Base-by-base conservation (phyloP, 1,140 invertebrate species). In the Gyrodactylus bullatarudis region DNA sequence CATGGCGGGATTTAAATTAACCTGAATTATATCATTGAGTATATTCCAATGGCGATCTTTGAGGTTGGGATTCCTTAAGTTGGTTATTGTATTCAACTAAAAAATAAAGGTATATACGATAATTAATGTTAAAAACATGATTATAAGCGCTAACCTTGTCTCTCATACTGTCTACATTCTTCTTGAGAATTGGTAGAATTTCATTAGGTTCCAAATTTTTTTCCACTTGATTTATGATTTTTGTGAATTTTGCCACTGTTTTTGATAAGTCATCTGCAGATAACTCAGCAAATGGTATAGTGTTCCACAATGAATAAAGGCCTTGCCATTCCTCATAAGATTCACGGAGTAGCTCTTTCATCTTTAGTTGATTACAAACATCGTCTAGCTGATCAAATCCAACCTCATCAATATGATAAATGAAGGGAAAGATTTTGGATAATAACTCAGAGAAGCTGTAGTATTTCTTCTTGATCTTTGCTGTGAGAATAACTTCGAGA, bases 371-470 rank as follows among this genome's bases (percentile, higher is more conserved):
- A 74, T 84, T 86, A 75, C 85, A 84, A 0, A 87, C 86, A 77
- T 87, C 85, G 74, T 89, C 87, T 68, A 91, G 80, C 20, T 86
- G 83, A 54, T 89, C 88, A 77, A 88, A 86, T 78, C 87, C 84
- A 0, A 86, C 86, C 22, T 88, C 84, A 77, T 89, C 87, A 23
- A 88, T 82, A 83, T 86, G 75, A 34, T 82, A 82, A 77, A 21
- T 27, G 20, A 69, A 69, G 8, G 23, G 20, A 8, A 69, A 21
- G 20, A 20, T 69, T 21, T 21, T 69, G 68, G 23, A 21, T 23
- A 21, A 21, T 69, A 69, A 23, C 2, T 69, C 20, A 21, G 23
- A 69, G 20, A 69, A 69, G 2, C 2, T 21, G 23, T 8, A 69
- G 23, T 8, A 21, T 69, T 69, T 23, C 20, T 21, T 20, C 21